Conservation (phyloP, 2,113 vertebrate species). For the Pterocles orientalis region DNA sequence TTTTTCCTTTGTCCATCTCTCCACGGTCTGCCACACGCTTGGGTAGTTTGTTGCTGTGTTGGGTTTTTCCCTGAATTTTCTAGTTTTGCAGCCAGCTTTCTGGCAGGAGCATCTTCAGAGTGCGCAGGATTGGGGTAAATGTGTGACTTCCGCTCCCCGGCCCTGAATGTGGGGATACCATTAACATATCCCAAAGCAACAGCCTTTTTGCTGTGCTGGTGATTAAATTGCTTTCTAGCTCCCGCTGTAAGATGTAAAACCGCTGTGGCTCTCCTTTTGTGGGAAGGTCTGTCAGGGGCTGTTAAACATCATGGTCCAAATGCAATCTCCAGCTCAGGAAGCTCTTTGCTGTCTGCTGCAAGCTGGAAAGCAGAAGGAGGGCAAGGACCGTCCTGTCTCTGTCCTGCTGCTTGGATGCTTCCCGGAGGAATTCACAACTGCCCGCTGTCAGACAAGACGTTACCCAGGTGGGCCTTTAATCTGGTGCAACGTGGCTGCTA, state of each 20-base stretch:
- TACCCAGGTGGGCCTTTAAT: background rate
- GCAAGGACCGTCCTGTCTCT: background rate
- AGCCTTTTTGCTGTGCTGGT: background rate
- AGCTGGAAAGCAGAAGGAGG: background rate
- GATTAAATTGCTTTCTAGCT: background rate
- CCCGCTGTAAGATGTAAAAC: background rate
- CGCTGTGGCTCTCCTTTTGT: background rate
- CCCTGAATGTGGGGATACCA: background rate
- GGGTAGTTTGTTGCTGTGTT: background rate
- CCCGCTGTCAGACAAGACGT: background rate
- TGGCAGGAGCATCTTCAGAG: background rate
- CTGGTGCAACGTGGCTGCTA: fast-evolving
- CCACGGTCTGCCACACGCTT: background rate
- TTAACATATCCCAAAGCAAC: background rate
- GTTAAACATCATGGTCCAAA: background rate
- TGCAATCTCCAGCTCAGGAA: background rate
- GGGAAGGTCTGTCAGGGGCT: background rate
- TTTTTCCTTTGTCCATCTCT: background rate
- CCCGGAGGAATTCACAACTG: background rate
- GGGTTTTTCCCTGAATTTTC: background rate
- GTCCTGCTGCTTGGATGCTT: background rate
- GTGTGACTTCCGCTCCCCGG: background rate
- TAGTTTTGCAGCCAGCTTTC: background rate
- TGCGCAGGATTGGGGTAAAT: background rate
- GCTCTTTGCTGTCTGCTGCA: background rate